Conservation (phyloP, 2,888 invertebrate genomes). For the Kuschelorhynchus macadamiae region DNA sequence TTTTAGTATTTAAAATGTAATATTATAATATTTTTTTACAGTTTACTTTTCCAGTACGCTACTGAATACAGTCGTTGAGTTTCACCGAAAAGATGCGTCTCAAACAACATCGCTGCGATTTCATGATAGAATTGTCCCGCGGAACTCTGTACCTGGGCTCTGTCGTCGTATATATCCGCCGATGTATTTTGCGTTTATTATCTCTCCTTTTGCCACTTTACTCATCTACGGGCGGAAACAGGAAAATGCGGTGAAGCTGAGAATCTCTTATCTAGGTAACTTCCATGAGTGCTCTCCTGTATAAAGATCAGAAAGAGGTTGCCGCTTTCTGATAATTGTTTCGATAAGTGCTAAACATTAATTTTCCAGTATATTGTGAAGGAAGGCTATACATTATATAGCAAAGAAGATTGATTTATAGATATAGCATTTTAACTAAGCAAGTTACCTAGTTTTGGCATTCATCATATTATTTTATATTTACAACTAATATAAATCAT, state of each 20-base stretch:
- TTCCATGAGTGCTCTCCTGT: conserved; percentile 21
- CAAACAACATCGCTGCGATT: conserved; percentile 15
- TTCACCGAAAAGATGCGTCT: conserved; percentile 16
- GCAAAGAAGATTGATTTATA: too few species aligned
- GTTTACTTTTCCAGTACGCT: too few species aligned
- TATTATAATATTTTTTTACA: too few species aligned
- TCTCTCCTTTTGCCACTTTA: conserved; percentile 65
- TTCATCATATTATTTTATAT: too few species aligned
- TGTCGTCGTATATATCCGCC: conserved; percentile 27
- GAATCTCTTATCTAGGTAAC: conserved; percentile 55
- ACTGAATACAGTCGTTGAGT: not conserved
- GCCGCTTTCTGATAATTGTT: conserved; percentile 30
- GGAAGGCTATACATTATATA: too few species aligned
- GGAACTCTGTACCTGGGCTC: conserved; percentile 37
- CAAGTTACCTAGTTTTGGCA: too few species aligned
- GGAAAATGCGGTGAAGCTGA: conserved; percentile 57
- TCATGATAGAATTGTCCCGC: conserved; percentile 30
- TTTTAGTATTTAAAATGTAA: too few species aligned
- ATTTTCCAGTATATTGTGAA: conserved; percentile 13
- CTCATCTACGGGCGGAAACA: conserved; percentile 63
- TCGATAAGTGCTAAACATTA: conserved; percentile 19
- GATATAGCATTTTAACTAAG: too few species aligned
- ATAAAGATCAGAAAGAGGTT: conserved; percentile 37
- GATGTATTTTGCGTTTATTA: conserved; percentile 57
- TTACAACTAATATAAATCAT: too few species aligned